Conservation (phyloP, 1,140 invertebrate species). For the Druon quercuslanigerum region DNA sequence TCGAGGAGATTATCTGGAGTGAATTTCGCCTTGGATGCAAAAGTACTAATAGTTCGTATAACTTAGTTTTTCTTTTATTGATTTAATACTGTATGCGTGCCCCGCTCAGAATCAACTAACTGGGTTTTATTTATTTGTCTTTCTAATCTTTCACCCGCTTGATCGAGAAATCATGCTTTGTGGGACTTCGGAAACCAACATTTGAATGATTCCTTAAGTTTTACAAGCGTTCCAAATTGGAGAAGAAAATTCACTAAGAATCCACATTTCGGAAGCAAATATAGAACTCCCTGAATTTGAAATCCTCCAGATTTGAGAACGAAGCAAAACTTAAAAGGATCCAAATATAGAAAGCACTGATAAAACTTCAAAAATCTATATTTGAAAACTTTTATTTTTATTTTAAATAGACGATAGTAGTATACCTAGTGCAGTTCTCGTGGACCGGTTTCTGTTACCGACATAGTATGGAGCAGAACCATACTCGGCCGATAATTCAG, state of each 20-base stretch:
- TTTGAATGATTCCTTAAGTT: too few relatives aligned
- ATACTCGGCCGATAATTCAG: too few relatives aligned
- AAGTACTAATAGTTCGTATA: not conserved
- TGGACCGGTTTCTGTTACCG: too few relatives aligned
- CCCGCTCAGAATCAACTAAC: conserved; percentile 11
- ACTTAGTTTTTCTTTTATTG: not conserved
- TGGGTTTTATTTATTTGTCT: not conserved
- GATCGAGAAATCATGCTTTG: not conserved
- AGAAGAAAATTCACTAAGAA: too few relatives aligned
- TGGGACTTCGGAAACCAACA: not conserved
- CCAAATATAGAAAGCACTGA: too few relatives aligned
- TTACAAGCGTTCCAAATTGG: too few relatives aligned
- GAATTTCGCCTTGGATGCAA: not conserved
- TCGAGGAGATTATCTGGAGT: not conserved
- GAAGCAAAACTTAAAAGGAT: too few relatives aligned
- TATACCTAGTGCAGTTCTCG: too few relatives aligned
- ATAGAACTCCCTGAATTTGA: not conserved
- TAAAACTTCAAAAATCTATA: not conserved
- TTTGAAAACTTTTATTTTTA: conserved; percentile 28
- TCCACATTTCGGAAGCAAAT: not conserved
- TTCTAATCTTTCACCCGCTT: conserved; percentile 9
- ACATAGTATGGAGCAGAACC: too few relatives aligned
- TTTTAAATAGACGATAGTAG: conserved; percentile 32
- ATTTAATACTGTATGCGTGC: conserved; percentile 9
- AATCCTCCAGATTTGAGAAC: not conserved